Base-by-base conservation (phyloP, 2,888 invertebrate genomes). In the Conchocele bisecta region DNA sequence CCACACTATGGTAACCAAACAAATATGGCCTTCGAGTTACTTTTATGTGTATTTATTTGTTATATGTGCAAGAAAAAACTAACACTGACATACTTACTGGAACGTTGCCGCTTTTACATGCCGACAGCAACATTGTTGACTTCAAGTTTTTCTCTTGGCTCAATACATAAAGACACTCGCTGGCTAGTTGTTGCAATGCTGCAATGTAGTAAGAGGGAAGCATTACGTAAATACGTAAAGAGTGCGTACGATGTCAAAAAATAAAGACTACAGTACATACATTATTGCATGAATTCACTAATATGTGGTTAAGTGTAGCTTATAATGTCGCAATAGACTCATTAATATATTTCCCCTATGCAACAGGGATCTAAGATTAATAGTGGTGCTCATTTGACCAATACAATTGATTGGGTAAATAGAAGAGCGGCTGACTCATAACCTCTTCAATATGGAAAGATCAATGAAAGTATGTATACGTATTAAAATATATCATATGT, bases 161-260 rank as follows among this genome's bases (percentile, higher is more conserved):
- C 24, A 89, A 66, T n/a, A 87, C 84, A 77, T 83, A 86, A 58
- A 89, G 64, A 65, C 88, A 88, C 60, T 89, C 88, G 68, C 86
- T 82, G 35, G 87, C 87, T 9, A 87, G 60, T 24, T 85, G 86
- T 61, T 82, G 82, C 37, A 87, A 58, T n/a, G 81, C 88, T 86
- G 70, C 9, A 44, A 54, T 35, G 1, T 46, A 20, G 24, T 46
- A n/a, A 44, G 9, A n/a, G 11, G 17, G 9, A 46, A 13, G 37
- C 11, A 35, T 35, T 35, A 35, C 37, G 11, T 13, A 13, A 13
- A 35, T 15, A 35, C 15, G 6, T 11, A 46, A n/a, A 9, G 3
- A 1, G 24, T 20, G 2, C 24, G 6, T 22, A 4, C 6, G 20
- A 46, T 46, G 46, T 13, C 5, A 46, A 0, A 6, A 3, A 46